Evolutionary conservation across 2,113 vertebrate species (phyloP).

Genomic region (Machaerirhynchus nigripectus): DNA sequence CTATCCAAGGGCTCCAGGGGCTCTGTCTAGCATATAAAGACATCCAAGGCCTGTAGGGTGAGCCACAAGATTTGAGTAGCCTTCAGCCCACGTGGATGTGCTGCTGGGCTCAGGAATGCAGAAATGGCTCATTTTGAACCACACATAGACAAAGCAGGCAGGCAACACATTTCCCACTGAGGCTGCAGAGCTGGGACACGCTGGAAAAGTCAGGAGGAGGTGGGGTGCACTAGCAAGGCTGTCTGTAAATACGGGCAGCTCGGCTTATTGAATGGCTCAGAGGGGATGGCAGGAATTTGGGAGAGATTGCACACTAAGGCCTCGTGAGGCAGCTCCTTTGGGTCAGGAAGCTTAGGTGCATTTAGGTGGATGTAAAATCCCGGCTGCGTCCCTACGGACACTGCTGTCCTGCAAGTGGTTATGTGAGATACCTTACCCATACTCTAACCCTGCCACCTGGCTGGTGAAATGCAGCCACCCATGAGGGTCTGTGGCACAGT

Average conservation of each 20-base stretch:
- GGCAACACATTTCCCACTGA: background rate
- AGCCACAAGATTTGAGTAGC: background rate
- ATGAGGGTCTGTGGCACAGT: background rate
- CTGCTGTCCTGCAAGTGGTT: background rate
- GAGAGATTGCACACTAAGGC: background rate
- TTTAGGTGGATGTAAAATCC: background rate
- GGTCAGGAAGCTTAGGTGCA: background rate
- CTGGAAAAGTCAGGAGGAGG: background rate
- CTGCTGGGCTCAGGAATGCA: background rate
- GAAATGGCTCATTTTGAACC: background rate
- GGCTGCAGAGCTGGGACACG: background rate
- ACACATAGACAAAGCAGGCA: background rate
- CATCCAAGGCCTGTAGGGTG: background rate
- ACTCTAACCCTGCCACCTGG: background rate
- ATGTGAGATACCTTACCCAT: background rate
- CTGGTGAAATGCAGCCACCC: background rate
- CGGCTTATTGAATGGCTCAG: accelerated
- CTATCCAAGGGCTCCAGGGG: background rate
- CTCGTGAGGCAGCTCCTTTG: background rate
- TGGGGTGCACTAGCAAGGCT: background rate
- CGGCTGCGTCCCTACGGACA: background rate
- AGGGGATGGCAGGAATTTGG: background rate
- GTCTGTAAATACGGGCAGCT: background rate
- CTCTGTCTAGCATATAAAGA: background rate
- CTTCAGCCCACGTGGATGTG: background rate